These are phyloP conservation scores for Rhegmatorhina hoffmannsi DNA, from an alignment of 2,113 vertebrate species.

Conservation along the genomic window DNA sequence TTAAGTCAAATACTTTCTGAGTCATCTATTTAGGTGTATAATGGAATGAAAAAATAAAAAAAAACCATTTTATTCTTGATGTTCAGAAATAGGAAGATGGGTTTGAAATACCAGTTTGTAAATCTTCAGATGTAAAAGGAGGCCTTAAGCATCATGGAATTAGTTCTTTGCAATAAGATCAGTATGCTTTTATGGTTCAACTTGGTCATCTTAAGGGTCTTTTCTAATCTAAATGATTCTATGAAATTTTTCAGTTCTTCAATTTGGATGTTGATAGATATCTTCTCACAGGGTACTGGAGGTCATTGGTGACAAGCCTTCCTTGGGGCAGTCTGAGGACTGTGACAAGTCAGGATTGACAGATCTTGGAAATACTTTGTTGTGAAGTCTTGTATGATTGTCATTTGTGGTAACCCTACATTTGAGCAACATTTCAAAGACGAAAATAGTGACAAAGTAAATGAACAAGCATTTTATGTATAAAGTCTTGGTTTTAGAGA, in stretches of 20 bases:
- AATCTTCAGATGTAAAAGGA: neutral
- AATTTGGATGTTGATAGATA: neutral
- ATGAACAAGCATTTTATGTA: neutral
- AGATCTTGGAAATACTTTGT: neutral
- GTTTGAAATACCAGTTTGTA: neutral
- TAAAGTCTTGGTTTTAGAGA: neutral
- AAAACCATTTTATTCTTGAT: neutral
- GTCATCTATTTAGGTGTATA: neutral
- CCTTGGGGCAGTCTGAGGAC: neutral
- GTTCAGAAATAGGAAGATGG: neutral
- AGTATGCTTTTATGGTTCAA: neutral
- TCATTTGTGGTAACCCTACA: neutral
- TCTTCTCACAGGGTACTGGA: neutral
- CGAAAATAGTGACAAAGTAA: neutral
- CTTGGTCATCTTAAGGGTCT: neutral
- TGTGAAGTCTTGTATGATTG: neutral
- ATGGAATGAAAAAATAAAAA: neutral
- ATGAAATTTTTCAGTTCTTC: neutral
- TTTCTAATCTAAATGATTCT: neutral
- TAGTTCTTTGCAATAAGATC: neutral
- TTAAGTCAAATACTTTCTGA: neutral
- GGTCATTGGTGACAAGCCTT: neutral
- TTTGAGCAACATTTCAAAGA: neutral
- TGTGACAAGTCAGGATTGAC: neutral
- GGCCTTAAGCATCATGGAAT: neutral